Evolutionary conservation across 2,113 vertebrate genomes (phyloP).

Genomic region (Emydura subglobosa): DNA sequence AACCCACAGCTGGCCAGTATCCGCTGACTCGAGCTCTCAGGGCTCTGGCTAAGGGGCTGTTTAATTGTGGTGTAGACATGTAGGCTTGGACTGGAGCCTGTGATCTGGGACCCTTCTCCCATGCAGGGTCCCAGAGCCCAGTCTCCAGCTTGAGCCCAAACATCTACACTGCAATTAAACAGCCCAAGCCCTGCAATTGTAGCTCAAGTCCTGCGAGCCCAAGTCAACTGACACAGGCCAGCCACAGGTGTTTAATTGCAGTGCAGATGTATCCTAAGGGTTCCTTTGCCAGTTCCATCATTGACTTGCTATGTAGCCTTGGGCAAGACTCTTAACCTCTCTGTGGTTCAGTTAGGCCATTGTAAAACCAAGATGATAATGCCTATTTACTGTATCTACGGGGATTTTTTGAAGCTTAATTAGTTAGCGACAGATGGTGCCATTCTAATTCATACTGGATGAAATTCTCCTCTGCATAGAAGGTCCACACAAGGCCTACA

Average conservation of each 20-base stretch:
- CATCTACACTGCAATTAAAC: background rate
- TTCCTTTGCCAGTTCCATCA: background rate
- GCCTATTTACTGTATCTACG: slow-evolving; percentile 5
- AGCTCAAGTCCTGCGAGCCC: background rate
- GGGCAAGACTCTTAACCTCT: slow-evolving; percentile 54
- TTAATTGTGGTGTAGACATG: background rate
- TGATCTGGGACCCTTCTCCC: background rate
- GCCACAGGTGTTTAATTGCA: background rate
- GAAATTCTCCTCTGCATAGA: background rate
- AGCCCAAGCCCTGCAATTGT: too few species aligned
- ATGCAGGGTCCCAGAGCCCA: background rate
- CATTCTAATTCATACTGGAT: background rate
- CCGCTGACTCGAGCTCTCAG: background rate
- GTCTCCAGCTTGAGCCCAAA: background rate
- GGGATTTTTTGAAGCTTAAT: background rate
- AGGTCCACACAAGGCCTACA: background rate
- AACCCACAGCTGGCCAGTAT: background rate
- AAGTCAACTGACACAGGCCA: background rate
- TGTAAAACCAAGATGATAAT: slow-evolving; percentile 6
- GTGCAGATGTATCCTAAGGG: background rate
- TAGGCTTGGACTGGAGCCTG: background rate
- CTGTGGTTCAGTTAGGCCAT: slow-evolving; percentile 3
- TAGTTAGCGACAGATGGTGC: background rate
- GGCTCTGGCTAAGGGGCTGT: background rate
- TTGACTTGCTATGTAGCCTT: slow-evolving; percentile 23